Conservation (phyloP, 2,113 vertebrate genomes). For the Lynx canadensis region DNA sequence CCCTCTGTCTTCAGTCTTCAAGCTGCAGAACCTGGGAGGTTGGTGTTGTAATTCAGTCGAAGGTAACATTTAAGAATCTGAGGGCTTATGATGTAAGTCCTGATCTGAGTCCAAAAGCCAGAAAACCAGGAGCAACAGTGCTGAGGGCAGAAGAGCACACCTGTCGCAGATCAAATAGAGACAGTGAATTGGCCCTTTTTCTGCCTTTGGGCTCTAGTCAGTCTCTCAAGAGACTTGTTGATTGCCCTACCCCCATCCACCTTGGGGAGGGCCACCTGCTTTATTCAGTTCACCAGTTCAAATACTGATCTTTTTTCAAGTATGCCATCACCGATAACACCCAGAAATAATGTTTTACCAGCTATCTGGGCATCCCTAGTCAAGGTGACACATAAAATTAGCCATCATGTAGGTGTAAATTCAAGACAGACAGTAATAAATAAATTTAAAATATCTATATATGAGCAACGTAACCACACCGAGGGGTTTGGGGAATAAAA, state of each 20-base stretch:
- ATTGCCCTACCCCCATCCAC: too few relatives aligned
- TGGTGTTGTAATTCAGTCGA: background rate
- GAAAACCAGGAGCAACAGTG: background rate
- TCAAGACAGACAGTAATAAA: background rate
- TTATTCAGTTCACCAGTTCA: background rate
- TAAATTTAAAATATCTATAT: background rate
- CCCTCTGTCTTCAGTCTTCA: background rate
- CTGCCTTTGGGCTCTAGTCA: background rate
- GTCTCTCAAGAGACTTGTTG: background rate
- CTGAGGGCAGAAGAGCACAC: background rate
- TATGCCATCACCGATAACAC: background rate
- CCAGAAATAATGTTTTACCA: background rate
- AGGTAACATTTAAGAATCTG: background rate
- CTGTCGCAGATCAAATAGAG: background rate
- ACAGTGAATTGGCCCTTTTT: background rate
- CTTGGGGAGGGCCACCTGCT: background rate
- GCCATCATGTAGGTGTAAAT: background rate
- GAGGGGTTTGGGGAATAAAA: background rate
- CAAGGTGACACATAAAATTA: background rate
- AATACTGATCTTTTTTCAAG: background rate
- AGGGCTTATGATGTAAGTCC: background rate
- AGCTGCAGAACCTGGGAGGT: background rate
- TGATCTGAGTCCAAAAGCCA: background rate
- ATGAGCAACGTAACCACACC: background rate
- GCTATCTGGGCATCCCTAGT: background rate